Base-by-base conservation (phyloP, 2,888 invertebrate species). In the Drosophila melanocephala region DNA sequence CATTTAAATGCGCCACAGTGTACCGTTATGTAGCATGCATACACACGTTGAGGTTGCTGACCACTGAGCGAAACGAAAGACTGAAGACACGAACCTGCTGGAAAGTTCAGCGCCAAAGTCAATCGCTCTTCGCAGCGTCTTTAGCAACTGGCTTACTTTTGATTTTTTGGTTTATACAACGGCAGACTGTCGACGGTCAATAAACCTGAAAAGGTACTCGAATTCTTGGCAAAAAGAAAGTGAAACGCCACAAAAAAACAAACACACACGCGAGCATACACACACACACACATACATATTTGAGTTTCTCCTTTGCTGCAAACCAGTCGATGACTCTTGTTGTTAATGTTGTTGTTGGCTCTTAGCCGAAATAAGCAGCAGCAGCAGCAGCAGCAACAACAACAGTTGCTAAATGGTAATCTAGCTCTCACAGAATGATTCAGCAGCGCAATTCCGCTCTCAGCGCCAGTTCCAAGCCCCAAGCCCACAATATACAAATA, bases 181-280 rank as follows among this genome's bases (percentile, higher is more conserved):
- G 39, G 52, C 52, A n/a, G 44, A 9, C 56, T 37, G 60, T 26
- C 26, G 37, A 56, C 78, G 83, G 88, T 83, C 86, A 83, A 89
- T 76, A 89, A 86, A 88, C 90, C 77, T 71, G 57, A 26, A 47
- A 73, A 71, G 71, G 75, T 76, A 74, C 77, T 76, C 57, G 69
- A 76, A 81, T 87, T 90, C 87, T 87, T 82, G 81, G 72, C 84
- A 77, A 87, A 87, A 89, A 90, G 87, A 87, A 87, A 87, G 87
- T 87, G 87, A 87, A 87, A 90, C 72, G 77, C 72, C 63, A 39
- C 62, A 60, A 67, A 47, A 37, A 22, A 50, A 22, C 26, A 4
- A 33, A 12, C 12, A 47, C 22, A 26, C 62, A 68, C 59, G 73
- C 78, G 63, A 72, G 55, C 50, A 22, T 62, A 42, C 37, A 47